Base-by-base conservation (phyloP, 2,888 invertebrate species). In the Cinara cedri region DNA sequence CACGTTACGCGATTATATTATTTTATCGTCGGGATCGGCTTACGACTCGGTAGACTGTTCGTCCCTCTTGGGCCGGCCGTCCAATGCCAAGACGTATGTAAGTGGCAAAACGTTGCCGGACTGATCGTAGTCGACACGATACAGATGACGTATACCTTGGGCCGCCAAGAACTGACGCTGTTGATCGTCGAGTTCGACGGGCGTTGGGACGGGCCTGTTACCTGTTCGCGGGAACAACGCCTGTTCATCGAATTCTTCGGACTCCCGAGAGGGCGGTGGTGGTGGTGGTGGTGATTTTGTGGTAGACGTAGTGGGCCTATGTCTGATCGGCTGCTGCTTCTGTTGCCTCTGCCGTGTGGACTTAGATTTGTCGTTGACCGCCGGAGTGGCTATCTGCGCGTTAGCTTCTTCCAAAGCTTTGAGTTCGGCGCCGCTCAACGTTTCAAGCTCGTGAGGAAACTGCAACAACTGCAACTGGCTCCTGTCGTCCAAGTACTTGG, bases 71-170 rank as follows among this genome's bases (percentile, higher is more conserved):
- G 72, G 14, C 3, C 76, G 68, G 13, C 68, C 78, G 49, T 82
- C 82, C 14, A 83, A 24, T 1, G 83, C 83, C 21, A 83, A 46
- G 11, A 83, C 83, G 65, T 83, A 83, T 1, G 82, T 82, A 1
- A 83, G 76, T 6, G 82, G 82, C 51, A 78, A 21, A 3, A 76
- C 76, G 46, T 82, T 82, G 19, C 82, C 81, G 16, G 81, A 81
- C 55, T 83, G 82, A 19, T 82, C 82, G 51, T 82, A 82, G 44
- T 83, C 82, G 16, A 83, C 82, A 8, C 82, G 82, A 71, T 83
- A 83, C 19, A 83, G 63, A 19, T 82, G 81, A 13, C 82, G 81
- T 14, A 83, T 82, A 1, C 83, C 83, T 49, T 82, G 82, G 3
- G 82, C 78, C 11, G 81, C 82, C 10, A 83, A 62, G 11, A 72